These are phyloP conservation scores for Argopecten irradians DNA, from an alignment of 1,140 invertebrate species.

Conservation along the genomic window DNA sequence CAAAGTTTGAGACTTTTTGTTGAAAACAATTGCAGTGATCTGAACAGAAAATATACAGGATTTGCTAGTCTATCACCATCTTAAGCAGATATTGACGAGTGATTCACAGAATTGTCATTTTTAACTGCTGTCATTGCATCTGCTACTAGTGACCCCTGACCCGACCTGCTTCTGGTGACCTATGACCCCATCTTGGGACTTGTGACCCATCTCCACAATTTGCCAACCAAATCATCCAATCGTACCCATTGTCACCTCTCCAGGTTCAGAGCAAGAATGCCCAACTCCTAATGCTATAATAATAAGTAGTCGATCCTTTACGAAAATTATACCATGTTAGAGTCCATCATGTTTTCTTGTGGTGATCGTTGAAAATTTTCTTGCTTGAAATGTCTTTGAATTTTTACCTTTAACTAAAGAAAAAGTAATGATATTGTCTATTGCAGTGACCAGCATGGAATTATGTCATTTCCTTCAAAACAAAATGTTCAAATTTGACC, in stretches of 20 bases:
- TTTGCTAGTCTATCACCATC: background rate
- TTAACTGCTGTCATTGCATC: background rate
- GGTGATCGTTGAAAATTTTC: background rate
- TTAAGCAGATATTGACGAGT: background rate
- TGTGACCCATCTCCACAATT: too few relatives aligned
- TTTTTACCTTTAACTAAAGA: background rate
- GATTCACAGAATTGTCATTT: background rate
- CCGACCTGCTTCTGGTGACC: too few relatives aligned
- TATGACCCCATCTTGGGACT: too few relatives aligned
- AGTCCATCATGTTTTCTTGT: background rate
- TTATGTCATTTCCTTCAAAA: too few relatives aligned
- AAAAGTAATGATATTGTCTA: background rate
- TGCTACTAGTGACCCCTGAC: background rate
- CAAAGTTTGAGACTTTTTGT: background rate
- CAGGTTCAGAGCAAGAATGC: too few relatives aligned
- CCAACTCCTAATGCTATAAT: background rate
- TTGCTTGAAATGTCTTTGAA: slow-evolving; percentile 22
- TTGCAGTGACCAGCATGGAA: too few relatives aligned
- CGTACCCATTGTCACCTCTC: too few relatives aligned
- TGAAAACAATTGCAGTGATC: slow-evolving; percentile 16
- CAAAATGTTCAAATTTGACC: too few relatives aligned
- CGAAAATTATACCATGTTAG: background rate
- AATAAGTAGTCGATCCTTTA: background rate
- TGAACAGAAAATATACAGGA: background rate
- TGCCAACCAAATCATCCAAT: too few relatives aligned